phyloP scores from a whole-genome alignment of 2,888 invertebrate genomes.

The Congeria kusceri region DNA sequence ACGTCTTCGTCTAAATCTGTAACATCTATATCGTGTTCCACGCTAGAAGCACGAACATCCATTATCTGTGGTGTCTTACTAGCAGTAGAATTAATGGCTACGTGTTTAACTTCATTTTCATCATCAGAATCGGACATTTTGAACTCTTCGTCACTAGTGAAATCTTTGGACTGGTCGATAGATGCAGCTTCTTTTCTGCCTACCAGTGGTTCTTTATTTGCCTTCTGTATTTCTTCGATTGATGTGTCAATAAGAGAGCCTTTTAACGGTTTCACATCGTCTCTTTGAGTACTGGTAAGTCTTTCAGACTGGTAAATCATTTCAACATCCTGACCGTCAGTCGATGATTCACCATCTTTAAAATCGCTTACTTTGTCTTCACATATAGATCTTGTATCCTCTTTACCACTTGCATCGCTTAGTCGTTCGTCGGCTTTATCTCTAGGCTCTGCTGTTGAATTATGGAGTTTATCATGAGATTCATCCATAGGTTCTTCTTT shows the following conservation, averaged over 20 bases:
- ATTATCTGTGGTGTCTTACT: background rate
- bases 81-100: background rate
- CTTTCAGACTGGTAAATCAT: slow-evolving; percentile 55
- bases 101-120: background rate
- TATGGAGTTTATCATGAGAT: background rate
- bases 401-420: background rate
- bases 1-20: slow-evolving; percentile 24
- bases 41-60: slow-evolving; percentile 9
- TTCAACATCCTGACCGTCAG: slow-evolving; percentile 57
- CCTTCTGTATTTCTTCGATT: background rate
- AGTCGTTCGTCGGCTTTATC: background rate
- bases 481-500: background rate
- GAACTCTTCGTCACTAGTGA: background rate
- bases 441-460: background rate
- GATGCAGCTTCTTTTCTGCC: background rate
- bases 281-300: background rate
- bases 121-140: background rate
- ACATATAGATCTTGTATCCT: background rate
- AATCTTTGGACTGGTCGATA: background rate
- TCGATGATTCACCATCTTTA: slow-evolving; percentile 21
- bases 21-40: slow-evolving; percentile 27
- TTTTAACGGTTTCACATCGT: background rate
- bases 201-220: background rate
- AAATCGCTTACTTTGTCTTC: background rate
- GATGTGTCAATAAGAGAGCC: background rate